These are phyloP conservation scores for Ranitomeya imitator DNA, from an alignment of 2,113 vertebrate species.

Conservation along the genomic window DNA sequence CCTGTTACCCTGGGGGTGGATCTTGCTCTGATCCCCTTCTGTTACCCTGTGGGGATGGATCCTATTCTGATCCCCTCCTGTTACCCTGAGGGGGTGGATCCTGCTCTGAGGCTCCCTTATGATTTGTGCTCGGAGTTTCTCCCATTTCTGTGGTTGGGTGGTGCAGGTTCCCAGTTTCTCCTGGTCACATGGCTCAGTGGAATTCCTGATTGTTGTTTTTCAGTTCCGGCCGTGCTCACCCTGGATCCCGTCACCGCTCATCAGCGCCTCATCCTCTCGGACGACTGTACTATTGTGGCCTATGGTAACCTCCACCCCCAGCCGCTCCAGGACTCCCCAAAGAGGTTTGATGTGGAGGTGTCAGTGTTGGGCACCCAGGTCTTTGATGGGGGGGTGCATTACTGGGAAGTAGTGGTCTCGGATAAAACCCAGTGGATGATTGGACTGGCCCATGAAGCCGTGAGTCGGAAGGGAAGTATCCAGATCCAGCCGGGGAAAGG, in stretches of 20 bases:
- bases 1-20: too few species aligned
- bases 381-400: constrained; percentile 86
- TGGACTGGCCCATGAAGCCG: constrained; percentile 88
- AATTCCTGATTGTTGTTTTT: not conserved
- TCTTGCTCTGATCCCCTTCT: too few species aligned
- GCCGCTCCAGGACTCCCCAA: constrained; percentile 93
- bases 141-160: too few species aligned
- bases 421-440: constrained; percentile 99
- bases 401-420: constrained; percentile 98
- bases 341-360: constrained; percentile 95
- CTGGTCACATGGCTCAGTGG: too few species aligned
- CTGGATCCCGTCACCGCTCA: constrained; percentile 93
- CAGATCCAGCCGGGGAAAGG: constrained; percentile 94
- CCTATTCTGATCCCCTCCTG: too few species aligned
- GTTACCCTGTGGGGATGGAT: too few species aligned
- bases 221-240: constrained; percentile 91
- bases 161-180: too few species aligned
- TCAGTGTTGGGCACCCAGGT: constrained; percentile 91
- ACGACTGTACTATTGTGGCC: constrained; percentile 97
- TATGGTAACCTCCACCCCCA: constrained; percentile 96
- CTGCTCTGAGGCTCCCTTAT: too few species aligned
- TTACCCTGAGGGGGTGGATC: too few species aligned
- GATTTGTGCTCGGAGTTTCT: too few species aligned
- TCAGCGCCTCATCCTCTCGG: constrained; percentile 94
- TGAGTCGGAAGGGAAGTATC: constrained; percentile 95